Conservation (phyloP, 2,888 invertebrate species). For the Drosophila hamatofila region DNA sequence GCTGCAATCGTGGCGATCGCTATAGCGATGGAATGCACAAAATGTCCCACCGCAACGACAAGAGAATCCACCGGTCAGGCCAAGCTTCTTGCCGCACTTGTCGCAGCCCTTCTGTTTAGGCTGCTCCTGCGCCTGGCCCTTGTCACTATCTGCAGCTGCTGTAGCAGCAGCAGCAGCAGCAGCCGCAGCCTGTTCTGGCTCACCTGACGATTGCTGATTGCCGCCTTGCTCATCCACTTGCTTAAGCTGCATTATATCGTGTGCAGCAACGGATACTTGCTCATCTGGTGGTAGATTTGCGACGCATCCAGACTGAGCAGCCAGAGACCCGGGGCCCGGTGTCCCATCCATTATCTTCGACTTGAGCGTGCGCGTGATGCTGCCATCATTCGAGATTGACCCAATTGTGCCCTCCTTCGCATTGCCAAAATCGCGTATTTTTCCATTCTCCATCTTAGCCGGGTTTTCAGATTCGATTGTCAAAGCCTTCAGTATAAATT, state of each 20-base stretch:
- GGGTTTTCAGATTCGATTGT: conserved; percentile 39
- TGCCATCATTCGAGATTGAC: conserved; percentile 32
- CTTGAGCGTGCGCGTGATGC: conserved; percentile 8
- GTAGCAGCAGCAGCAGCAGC: too few species aligned
- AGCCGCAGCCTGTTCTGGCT: neutral
- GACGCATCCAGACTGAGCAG: neutral
- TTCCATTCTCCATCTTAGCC: conserved; percentile 51
- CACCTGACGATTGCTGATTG: neutral
- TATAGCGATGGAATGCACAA: conserved; percentile 63
- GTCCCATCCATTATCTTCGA: conserved; percentile 23
- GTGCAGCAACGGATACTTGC: neutral
- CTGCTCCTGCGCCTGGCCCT: conserved; percentile 11
- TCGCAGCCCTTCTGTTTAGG: conserved; percentile 56
- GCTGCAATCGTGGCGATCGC: conserved; percentile 68
- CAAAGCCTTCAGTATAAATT: conserved; percentile 41
- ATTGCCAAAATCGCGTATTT: conserved; percentile 33
- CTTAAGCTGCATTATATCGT: neutral
- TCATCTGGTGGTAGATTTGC: conserved; percentile 5
- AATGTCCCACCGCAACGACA: conserved; percentile 66
- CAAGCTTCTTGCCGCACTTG: conserved; percentile 69
- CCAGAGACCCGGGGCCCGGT: neutral
- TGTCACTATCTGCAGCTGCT: neutral
- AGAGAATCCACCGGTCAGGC: conserved; percentile 58
- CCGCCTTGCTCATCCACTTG: conserved; percentile 2
- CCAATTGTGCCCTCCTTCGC: conserved; percentile 40